Percentiles rank a stretch among this genome's conserved stretches.
Evolutionary conservation across 1,140 invertebrate species (phyloP).

Genomic region (Drosophila biarmipes): DNA sequence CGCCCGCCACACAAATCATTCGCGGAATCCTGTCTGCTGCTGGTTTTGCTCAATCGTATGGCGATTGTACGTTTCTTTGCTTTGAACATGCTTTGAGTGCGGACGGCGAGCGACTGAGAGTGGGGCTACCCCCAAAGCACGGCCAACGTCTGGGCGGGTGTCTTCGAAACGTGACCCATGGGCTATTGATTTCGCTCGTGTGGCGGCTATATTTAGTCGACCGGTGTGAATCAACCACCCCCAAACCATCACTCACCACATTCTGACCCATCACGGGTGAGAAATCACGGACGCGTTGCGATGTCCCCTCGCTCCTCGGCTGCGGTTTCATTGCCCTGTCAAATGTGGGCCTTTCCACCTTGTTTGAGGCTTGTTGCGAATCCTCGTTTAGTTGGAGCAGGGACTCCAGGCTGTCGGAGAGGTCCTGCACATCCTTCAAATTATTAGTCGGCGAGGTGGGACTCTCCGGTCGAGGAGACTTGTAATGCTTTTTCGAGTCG

Average conservation of each 20-base stretch:
- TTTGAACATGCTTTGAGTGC: slow-evolving; percentile 67
- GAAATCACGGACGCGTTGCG: slow-evolving; percentile 85
- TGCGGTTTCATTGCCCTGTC: slow-evolving; percentile 88
- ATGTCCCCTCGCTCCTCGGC: slow-evolving; percentile 44
- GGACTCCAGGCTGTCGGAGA: slow-evolving; percentile 14
- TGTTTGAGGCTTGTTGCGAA: background rate
- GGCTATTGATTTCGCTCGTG: slow-evolving; percentile 61
- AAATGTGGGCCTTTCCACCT: slow-evolving; percentile 85
- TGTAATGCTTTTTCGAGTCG: slow-evolving; percentile 73
- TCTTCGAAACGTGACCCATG: slow-evolving; percentile 56
- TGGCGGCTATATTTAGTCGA: slow-evolving; percentile 48
- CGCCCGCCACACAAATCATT: slow-evolving; percentile 76
- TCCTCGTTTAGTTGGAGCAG: slow-evolving; percentile 2
- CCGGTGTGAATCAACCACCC: slow-evolving; percentile 35
- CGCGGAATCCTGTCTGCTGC: slow-evolving; percentile 25
- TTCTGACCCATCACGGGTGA: slow-evolving; percentile 87
- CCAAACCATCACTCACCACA: slow-evolving; percentile 56
- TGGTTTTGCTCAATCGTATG: slow-evolving; percentile 31
- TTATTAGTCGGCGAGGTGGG: background rate
- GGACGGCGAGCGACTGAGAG: slow-evolving; percentile 58
- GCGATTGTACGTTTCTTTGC: slow-evolving; percentile 35
- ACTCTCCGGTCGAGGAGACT: slow-evolving; percentile 34
- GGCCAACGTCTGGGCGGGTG: slow-evolving; percentile 22
- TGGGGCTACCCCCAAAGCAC: background rate
- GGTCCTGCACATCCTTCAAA: background rate